Evolutionary conservation across 2,888 invertebrate species (phyloP), one percentile per base, ranked within the genome.

Genomic region (Drosophila maculinotata): DNA sequence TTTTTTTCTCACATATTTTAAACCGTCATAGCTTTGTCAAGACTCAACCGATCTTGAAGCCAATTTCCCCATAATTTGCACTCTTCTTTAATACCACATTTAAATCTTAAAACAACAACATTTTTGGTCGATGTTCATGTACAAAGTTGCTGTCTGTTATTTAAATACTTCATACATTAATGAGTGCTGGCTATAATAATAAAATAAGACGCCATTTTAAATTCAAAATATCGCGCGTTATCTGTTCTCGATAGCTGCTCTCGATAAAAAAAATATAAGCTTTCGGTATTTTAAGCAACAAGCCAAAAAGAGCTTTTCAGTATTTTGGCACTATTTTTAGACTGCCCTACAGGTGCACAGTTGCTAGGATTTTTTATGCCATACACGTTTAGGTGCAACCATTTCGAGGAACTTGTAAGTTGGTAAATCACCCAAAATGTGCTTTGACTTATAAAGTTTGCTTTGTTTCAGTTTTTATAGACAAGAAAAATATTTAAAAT

Each of bases 221-320:
- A 26, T 6, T 7, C 10, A 1, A 1, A 30, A 35, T 12, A 1
- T 31, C 8, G 33, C 30, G 52, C 39, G 10, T 1, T 10, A 28
- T 8, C n/a, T 14, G 6, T 17, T 4, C 8, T 30, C 68, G 63
- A 72, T 57, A 54, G 17, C 4, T 41, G 67, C 25, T 62, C 52
- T 56, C 72, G 72, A 70, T 67, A 56, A 26, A 28, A 14, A 47
- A 25, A n/a, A n/a, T n/a, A n/a, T n/a, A n/a, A n/a, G n/a, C n/a
- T 9, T 9, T 10, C 42, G 10, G 42, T 38, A 45, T 33, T 53
- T 36, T 38, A 30, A 20, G 17, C 15, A 25, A 9, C 12, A 26
- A 2, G 20, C 5, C 9, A 20, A 23, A 39, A 14, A 9, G 8
- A 23, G 1, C 7, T 3, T 1, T 33, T 30, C 23, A 26, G 48